Conservation (phyloP, 2,113 vertebrate genomes). For the Podarcis muralis region DNA sequence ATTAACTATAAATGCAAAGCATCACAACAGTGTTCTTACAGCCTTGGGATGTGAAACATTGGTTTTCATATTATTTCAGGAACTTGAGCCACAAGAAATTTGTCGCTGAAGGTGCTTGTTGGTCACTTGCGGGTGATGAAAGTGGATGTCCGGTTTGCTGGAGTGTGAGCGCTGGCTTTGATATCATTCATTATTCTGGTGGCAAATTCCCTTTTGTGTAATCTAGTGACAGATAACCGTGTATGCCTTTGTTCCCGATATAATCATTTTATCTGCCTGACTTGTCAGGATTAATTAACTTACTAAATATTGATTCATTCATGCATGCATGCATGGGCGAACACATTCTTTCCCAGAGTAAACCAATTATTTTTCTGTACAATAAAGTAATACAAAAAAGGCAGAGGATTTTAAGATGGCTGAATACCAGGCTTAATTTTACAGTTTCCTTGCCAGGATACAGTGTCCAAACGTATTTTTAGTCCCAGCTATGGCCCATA, state of each 20-base stretch:
- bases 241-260: neutral
- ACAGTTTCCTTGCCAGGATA: neutral
- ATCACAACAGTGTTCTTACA: neutral
- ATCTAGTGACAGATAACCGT: neutral
- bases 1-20: too few species aligned
- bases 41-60: neutral
- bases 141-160: neutral
- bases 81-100: neutral
- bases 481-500: neutral
- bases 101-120: neutral
- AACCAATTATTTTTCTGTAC: neutral
- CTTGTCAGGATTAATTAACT: neutral
- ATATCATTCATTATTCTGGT: neutral
- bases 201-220: neutral
- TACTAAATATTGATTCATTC: constrained; percentile 1
- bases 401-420: neutral
- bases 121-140: neutral
- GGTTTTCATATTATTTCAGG: neutral
- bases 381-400: neutral
- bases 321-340: neutral
- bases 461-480: neutral
- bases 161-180: neutral
- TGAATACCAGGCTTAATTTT: neutral
- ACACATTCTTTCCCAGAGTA: neutral
- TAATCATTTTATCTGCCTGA: constrained; percentile 5